These are phyloP conservation scores for Pseudotriccus pelzelni DNA, from an alignment of 2,797 vertebrate genomes.

Conservation along the genomic window DNA sequence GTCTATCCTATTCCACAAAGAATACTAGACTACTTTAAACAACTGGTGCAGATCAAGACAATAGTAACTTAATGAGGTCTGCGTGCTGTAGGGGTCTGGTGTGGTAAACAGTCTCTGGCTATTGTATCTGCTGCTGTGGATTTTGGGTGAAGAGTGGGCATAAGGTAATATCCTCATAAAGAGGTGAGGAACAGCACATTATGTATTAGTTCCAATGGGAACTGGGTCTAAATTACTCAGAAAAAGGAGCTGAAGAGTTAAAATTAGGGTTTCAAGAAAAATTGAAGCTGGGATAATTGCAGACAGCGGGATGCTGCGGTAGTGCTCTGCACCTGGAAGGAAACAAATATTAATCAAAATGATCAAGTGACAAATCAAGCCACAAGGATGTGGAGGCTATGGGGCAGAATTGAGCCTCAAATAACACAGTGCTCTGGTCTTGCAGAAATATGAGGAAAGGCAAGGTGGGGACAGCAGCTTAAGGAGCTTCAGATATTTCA, in stretches of 20 bases:
- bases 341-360: background rate
- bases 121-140: background rate
- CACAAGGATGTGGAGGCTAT: rapidly evolving
- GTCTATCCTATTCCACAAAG: background rate
- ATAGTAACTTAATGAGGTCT: background rate
- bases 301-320: background rate
- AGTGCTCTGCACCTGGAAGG: background rate
- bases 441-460: background rate
- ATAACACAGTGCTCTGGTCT: background rate
- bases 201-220: background rate
- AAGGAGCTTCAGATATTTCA: background rate
- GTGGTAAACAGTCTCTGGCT: background rate
- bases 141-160: background rate
- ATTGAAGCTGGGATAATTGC: background rate
- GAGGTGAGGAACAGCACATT: background rate
- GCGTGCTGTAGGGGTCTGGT: background rate
- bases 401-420: background rate
- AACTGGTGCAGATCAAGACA: background rate
- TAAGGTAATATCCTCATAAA: background rate
- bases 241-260: background rate
- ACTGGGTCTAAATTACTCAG: background rate
- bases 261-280: background rate
- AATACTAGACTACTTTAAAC: background rate
- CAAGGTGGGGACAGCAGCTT: background rate
- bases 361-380: background rate